These are phyloP conservation scores for Brotula barbata DNA, from an alignment of 2,797 vertebrate species.

Conservation along the genomic window DNA sequence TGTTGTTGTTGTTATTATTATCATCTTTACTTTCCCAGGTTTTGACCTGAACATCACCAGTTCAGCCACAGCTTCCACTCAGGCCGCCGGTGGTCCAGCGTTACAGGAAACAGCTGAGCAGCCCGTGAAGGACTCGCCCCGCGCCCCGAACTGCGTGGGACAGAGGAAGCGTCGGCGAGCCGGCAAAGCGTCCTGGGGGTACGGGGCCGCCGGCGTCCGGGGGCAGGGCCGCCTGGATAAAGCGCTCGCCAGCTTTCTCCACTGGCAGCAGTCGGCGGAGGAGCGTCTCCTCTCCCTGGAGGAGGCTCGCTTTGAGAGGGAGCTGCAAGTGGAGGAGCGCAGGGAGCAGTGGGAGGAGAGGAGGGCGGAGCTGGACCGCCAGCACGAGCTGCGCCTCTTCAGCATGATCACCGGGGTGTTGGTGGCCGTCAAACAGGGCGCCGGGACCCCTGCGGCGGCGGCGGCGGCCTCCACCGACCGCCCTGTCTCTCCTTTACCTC, in stretches of 20 bases:
- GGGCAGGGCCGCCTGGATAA: constrained; percentile 65
- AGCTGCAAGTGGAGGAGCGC: constrained; percentile 81
- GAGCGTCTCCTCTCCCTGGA: constrained; percentile 84
- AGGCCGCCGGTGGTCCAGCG: constrained; percentile 47
- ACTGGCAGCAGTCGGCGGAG: constrained; percentile 75
- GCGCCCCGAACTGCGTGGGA: constrained; percentile 34
- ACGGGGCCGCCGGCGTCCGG: constrained; percentile 38
- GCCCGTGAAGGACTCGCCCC: constrained; percentile 32
- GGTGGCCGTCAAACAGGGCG: constrained; percentile 59
- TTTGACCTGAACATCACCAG: constrained; percentile 79
- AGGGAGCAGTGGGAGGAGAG: constrained; percentile 83
- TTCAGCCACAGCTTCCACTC: constrained; percentile 63
- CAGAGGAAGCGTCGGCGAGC: constrained; percentile 79
- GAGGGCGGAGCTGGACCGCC: constrained; percentile 81
- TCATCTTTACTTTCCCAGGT: constrained; percentile 68
- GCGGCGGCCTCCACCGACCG: constrained; percentile 11
- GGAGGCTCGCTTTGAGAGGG: constrained; percentile 79
- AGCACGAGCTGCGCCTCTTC: constrained; percentile 85
- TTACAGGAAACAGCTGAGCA: constrained; percentile 46
- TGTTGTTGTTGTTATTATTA: too few species aligned
- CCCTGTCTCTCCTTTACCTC: constrained; percentile 30
- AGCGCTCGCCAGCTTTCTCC: constrained; percentile 79
- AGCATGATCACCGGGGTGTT: constrained; percentile 81
- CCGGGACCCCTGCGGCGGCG: constrained; percentile 2
- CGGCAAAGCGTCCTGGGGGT: constrained; percentile 57